Conservation (phyloP, 2,888 invertebrate genomes). For the Acanthosepion pharaonis region DNA sequence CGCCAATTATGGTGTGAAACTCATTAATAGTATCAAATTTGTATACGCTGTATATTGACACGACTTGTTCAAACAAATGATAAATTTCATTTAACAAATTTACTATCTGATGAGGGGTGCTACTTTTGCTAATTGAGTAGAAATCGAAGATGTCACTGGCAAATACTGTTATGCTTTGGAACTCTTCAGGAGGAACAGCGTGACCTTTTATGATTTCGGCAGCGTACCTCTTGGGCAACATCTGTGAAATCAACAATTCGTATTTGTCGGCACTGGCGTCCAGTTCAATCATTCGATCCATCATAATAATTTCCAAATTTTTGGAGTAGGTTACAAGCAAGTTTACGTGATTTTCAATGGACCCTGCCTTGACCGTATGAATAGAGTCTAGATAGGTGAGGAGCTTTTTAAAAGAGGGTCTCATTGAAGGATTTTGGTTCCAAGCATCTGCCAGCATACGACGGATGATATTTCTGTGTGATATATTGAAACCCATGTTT, state of each 20-base stretch:
- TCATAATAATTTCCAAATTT: conserved; percentile 64
- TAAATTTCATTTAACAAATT: conserved; percentile 67
- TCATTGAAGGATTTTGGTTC: conserved; percentile 57
- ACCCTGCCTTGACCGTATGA: conserved; percentile 55
- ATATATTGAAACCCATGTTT: too few relatives aligned
- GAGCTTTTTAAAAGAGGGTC: conserved; percentile 61
- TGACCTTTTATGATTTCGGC: conserved; percentile 64
- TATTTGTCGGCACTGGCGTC: conserved; percentile 50
- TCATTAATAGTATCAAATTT: conserved; percentile 64
- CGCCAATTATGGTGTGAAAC: conserved; percentile 66
- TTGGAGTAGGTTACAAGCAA: conserved; percentile 60
- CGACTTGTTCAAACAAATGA: conserved; percentile 65
- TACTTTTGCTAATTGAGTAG: conserved; percentile 57
- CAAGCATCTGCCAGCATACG: conserved; percentile 50
- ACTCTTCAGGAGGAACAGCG: conserved; percentile 61
- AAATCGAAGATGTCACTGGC: conserved; percentile 68
- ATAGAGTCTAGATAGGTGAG: conserved; percentile 49
- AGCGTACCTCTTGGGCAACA: conserved; percentile 52
- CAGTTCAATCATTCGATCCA: conserved; percentile 67
- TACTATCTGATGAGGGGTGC: conserved; percentile 65
- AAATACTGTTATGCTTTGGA: conserved; percentile 65
- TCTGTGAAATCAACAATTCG: too few relatives aligned
- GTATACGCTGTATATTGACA: conserved; percentile 63
- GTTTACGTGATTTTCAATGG: conserved; percentile 60
- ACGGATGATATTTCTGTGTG: too few relatives aligned